Percentiles rank a stretch among this genome's conserved stretches.
phyloP scores from a whole-genome alignment of 2,113 vertebrate species.

The Hemiprocne comata region DNA sequence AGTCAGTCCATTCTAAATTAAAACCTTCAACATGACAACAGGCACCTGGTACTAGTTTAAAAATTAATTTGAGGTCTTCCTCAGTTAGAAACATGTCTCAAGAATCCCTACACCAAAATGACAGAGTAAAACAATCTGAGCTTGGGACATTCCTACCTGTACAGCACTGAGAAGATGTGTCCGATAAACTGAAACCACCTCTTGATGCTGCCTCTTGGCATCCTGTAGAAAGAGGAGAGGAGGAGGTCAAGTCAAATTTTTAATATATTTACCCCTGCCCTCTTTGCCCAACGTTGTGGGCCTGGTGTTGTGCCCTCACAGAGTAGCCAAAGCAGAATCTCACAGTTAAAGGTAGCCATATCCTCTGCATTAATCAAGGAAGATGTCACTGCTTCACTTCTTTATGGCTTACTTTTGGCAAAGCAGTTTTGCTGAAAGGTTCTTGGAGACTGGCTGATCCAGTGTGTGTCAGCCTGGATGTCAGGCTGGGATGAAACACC shows the following conservation, averaged over 20 bases:
- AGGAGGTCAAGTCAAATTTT: background rate
- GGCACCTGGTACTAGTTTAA: background rate
- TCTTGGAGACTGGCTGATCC: background rate
- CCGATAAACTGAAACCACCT: conserved; percentile 94
- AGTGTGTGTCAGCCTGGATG: background rate
- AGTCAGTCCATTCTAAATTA: background rate
- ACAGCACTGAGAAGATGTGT: conserved; percentile 97
- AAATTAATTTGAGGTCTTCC: background rate
- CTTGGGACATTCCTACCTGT: conserved; percentile 79
- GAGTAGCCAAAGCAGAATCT: background rate
- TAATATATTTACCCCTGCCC: background rate
- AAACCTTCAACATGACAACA: background rate
- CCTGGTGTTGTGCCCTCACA: background rate
- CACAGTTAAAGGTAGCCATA: background rate
- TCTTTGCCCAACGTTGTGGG: background rate
- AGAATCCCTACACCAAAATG: rapidly evolving
- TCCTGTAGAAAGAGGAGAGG: conserved; percentile 73
- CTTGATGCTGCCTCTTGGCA: conserved; percentile 91
- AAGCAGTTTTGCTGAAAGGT: background rate
- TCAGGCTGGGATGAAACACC: background rate
- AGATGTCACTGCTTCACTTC: background rate
- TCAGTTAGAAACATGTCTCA: background rate
- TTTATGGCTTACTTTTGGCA: background rate
- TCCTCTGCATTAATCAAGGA: background rate
- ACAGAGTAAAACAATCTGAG: background rate